Percentiles rank a stretch among this genome's conserved stretches.
These are phyloP conservation scores for Ephestia elutella DNA, from an alignment of 1,140 invertebrate species.

Conservation along the genomic window DNA sequence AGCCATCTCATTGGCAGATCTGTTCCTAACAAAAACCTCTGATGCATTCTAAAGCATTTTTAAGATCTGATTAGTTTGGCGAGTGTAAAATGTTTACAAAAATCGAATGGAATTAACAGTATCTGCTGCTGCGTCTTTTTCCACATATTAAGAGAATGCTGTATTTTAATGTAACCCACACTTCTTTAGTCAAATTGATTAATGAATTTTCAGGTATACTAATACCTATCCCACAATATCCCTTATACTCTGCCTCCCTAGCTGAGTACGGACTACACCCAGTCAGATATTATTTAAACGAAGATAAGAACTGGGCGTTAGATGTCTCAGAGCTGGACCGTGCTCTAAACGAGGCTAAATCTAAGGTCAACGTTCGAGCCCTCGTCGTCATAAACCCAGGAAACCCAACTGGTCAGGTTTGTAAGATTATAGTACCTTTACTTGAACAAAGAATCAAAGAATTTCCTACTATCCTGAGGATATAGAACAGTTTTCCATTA, in stretches of 20 bases:
- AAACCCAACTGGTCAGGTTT: slow-evolving; percentile 93
- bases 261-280: slow-evolving; percentile 91
- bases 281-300: slow-evolving; percentile 95
- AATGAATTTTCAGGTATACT: slow-evolving; percentile 82
- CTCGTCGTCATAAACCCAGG: slow-evolving; percentile 98
- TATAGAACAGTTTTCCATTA: too few relatives aligned
- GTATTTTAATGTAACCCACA: too few relatives aligned
- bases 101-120: too few relatives aligned
- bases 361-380: slow-evolving; percentile 84
- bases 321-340: slow-evolving; percentile 88
- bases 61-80: too few relatives aligned
- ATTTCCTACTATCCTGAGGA: too few relatives aligned
- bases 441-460: too few relatives aligned
- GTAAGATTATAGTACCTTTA: neutral
- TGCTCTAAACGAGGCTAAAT: slow-evolving; percentile 80
- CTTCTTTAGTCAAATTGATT: neutral
- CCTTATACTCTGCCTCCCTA: slow-evolving; percentile 95
- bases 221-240: slow-evolving; percentile 98
- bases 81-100: too few relatives aligned
- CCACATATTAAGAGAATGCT: too few relatives aligned
- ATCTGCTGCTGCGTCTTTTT: too few relatives aligned
- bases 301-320: slow-evolving; percentile 91
- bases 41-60: too few relatives aligned
- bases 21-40: too few relatives aligned
- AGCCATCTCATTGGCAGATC: too few relatives aligned